Evolutionary conservation across 1,140 invertebrate species (phyloP).

Genomic region (Zaprionus davidi): DNA sequence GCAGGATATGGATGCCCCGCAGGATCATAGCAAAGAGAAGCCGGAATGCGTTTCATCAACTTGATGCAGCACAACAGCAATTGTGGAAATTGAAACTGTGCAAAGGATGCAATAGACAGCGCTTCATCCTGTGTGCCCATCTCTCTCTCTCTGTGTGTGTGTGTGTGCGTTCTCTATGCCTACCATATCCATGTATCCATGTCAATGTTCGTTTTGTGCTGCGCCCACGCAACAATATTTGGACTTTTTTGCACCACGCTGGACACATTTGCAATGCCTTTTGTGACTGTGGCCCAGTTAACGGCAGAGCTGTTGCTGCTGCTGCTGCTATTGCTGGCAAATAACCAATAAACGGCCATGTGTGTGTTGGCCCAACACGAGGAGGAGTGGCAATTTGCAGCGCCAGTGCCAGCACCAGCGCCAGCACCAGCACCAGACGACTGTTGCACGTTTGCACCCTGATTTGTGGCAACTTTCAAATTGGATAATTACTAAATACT

Average conservation of each 20-base stretch:
- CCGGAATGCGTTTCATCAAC: slow-evolving; percentile 62
- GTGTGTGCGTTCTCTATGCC: not conserved
- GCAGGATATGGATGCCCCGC: slow-evolving; percentile 58
- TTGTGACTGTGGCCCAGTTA: slow-evolving; percentile 58
- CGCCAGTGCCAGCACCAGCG: not conserved
- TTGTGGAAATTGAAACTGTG: slow-evolving; percentile 68
- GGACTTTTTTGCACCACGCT: slow-evolving; percentile 1
- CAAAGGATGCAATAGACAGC: slow-evolving; percentile 65
- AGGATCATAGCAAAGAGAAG: slow-evolving; percentile 65
- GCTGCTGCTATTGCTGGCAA: slow-evolving; percentile 24
- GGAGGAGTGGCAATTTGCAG: not conserved
- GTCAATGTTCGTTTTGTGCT: slow-evolving; percentile 5
- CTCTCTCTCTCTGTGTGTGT: too few species aligned
- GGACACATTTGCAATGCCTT: slow-evolving; percentile 54
- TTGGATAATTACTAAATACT: slow-evolving; percentile 82
- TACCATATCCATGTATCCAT: not conserved
- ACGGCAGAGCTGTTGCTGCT: slow-evolving; percentile 17
- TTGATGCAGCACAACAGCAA: slow-evolving; percentile 44
- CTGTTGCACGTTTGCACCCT: slow-evolving; percentile 65
- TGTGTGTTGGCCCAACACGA: not conserved
- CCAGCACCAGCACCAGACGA: slow-evolving; percentile 10
- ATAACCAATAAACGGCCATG: slow-evolving; percentile 35
- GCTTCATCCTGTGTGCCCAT: slow-evolving; percentile 15
- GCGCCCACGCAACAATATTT: slow-evolving; percentile 18
- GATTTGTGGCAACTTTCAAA: slow-evolving; percentile 77